Evolutionary conservation across 2,113 vertebrate genomes (phyloP), one percentile per base, ranked within the genome.

Genomic region (Phaethon lepturus): DNA sequence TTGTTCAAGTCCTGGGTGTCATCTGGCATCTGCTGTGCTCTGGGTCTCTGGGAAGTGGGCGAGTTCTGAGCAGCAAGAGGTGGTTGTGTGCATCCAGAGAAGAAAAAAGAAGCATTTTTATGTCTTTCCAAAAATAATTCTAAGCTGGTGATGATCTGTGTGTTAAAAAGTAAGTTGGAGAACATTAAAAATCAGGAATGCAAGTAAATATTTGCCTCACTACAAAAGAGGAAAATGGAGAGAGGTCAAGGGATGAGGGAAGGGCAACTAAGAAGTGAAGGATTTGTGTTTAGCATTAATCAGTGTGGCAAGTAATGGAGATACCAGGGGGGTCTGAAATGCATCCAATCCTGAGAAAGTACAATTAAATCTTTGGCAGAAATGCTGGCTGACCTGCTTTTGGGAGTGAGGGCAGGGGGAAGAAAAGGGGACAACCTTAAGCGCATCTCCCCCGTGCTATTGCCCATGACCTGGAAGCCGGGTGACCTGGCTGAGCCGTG

Each of bases 361-460:
- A 33, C 73, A 95, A 68, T 74, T 97, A 90, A 94, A 44, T 38
- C 38, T 79, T 86, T 92, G 90, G 76, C 92, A 95, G 74, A 86
- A 88, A 28, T n/a, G 22, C 60, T 91, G 81, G 16, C 23, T 90
- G 86, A 84, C 84, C 90, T 86, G 50, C 25, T 96, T 97, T 73
- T 55, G 33, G 60, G 79, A 93, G 55, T n/a, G 13, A 69, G 81
- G 90, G 76, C 59, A 35, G 2, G 20, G 82, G 63, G 86, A 91
- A 94, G 52, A 50, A 96, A 91, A 82, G 75, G 73, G 93, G 53
- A 42, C 52, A 59, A 20, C 56, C 56, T 62, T 22, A 7, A 58
- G n/a, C 69, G 55, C 15, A 1, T 63, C n/a, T 60, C 77, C 93
- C 88, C 58, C 42, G 26, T 89, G 52, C 77, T 86, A 6, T 66